Evolutionary conservation across 2,797 vertebrate species (phyloP), one percentile per base, ranked within the genome.

Genomic region (Melanotaenia parkinsoni): DNA sequence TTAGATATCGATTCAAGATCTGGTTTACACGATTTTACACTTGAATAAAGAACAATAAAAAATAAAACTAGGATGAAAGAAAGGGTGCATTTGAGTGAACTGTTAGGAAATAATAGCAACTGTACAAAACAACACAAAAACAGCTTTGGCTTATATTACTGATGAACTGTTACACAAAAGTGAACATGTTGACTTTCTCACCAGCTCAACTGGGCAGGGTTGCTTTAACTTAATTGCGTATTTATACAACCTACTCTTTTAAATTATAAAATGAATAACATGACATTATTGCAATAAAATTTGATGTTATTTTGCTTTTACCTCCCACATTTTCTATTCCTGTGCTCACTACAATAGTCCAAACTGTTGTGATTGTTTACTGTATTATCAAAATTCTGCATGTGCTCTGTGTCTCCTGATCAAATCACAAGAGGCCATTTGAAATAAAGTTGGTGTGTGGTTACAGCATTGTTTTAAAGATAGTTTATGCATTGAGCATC

Each of bases 91-190:
- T 82, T 86, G 86, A 91, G 89, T 91, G 85, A 92, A 93, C 76
- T 95, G 94, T 94, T 86, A 90, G 92, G 93, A 95, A 95, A 96
- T 88, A 58, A 95, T 95, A 95, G 95, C 95, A 95, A 95, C 95
- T 94, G 95, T 95, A 96, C 89, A 93, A 94, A 94, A 95, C 95
- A 95, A 92, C 88, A 90, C 94, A 28, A 16, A 24, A 94, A 94
- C 95, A 96, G 95, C 97, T 99, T 99, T 99, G 97, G 97, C 97
- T 98, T 98, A 95, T 96, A 96, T 96, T 96, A 97, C 97, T 96
- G 96, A 97, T 96, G 96, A 95, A 95, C 95, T 97, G 95, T 96
- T 96, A 94, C 95, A 96, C 95, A 94, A 96, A 95, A 93, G 95
- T 95, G 95, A 95, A 96, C 82, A 75, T 78, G 76, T 86, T 83